phyloP scores from a whole-genome alignment of 2,113 vertebrate species.

The Muntiacus muntjak region DNA sequence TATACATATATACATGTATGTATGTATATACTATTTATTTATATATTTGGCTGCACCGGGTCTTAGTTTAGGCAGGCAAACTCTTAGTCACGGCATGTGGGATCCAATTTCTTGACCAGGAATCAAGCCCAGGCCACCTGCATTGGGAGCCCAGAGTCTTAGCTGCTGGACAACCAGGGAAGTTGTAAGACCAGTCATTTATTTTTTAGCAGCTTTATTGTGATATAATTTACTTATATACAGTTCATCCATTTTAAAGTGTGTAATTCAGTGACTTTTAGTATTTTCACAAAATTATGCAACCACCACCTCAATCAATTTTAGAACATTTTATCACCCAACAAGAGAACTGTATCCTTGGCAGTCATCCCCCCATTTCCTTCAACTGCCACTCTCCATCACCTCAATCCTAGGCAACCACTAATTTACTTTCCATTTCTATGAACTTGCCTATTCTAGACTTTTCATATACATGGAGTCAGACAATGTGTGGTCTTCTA shows the following conservation, averaged over 20 bases:
- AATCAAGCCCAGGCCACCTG: not conserved
- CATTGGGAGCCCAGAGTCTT: not conserved
- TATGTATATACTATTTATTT: not conserved
- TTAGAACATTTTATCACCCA: not conserved
- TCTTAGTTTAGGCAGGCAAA: not conserved
- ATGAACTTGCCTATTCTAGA: not conserved
- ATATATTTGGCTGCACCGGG: not conserved
- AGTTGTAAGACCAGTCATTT: not conserved
- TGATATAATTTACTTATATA: not conserved
- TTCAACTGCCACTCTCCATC: not conserved
- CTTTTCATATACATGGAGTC: not conserved
- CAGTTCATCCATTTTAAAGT: not conserved
- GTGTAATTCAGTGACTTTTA: not conserved
- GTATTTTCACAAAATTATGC: not conserved
- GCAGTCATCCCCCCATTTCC: not conserved
- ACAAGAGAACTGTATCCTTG: not conserved
- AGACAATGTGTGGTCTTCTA: not conserved
- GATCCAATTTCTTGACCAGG: not conserved
- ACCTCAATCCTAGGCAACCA: not conserved
- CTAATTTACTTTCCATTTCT: not conserved
- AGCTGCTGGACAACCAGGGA: not conserved
- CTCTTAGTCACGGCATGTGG: not conserved
- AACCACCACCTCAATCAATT: not conserved
- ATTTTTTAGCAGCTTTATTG: not conserved
- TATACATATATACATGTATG: too few relatives aligned